Evolutionary conservation across 2,797 vertebrate genomes (phyloP), one percentile per base, ranked within the genome.

Genomic region (Botia almorhae): DNA sequence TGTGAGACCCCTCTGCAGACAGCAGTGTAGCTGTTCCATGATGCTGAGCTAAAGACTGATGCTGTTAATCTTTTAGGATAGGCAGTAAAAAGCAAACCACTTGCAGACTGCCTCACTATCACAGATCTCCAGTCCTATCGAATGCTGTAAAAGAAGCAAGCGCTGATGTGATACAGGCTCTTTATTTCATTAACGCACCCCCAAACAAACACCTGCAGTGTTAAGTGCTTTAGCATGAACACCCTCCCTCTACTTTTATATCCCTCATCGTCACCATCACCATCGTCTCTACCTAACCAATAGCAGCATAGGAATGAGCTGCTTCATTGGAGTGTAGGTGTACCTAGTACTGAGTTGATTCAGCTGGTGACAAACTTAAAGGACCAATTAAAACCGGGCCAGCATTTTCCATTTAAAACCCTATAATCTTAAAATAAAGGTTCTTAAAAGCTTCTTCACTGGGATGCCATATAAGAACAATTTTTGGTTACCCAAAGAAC

Each of bases 31-130:
- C 74, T 71, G 81, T 71, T 85, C 85, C 83, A 83, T 87, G 85
- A 87, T 88, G 88, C 87, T 55, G 75, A 88, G 82, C 80, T 88
- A 74, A 87, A 92, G 92, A 92, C 92, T 92, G 90, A 93, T 93
- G 89, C 88, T 82, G 80, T 90, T 92, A 90, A 92, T 93, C 90
- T 93, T 84, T 87, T 88, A 85, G 85, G 91, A 91, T 91, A 88
- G 87, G 84, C 87, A 88, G 85, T 87, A 92, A 93, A 91, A 92
- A 84, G 80, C 87, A 86, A 82, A 76, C 72, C 43, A 23, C 69
- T 63, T 21, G 65, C 80, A 78, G 85, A 73, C 81, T 85, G 83
- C 67, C 74, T 46, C 36, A 72, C 69, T 80, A 87, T 84, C 83
- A 85, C 70, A 46, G 74, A 76, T 71, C 81, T 87, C 36, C 82